Evolutionary conservation across 2,888 invertebrate species (phyloP), one percentile per base, ranked within the genome.

Genomic region (Drosophila sordidula): DNA sequence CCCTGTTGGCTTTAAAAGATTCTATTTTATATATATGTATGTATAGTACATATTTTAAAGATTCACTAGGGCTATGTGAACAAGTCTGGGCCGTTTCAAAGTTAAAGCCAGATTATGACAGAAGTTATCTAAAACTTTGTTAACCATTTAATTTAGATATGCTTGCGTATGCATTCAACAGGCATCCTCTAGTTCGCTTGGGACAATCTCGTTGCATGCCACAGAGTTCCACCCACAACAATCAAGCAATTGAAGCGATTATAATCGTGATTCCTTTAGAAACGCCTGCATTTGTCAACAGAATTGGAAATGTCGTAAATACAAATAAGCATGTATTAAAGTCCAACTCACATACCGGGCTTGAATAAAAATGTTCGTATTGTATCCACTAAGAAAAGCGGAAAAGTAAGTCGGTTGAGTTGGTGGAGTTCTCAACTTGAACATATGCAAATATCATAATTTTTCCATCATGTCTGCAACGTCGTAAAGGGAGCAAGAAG

Each of bases 401-500:
- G 49, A 22, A 14, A 22, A 14, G 14, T 6, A 12, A 18, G 6
- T 18, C 39, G 26, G 26, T 6, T 32, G 50, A 38, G 44, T 55
- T 75, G 8, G 32, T 51, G 52, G 39, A 58, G 65, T 45, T 75
- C 64, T 67, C 75, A 74, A 78, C 83, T 80, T 83, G 78, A 86
- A 62, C 70, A 72, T 87, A 87, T 81, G 80, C 80, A 84, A 87
- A 87, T 85, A 84, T 81, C 75, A 85, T 85, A 82, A 85, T 87
- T 85, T 71, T 62, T 47, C 64, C 66, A 68, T 70, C 82, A 61
- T 77, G 75, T 74, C 72, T 79, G 68, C 77, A 78, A 65, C 67
- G 70, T 71, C 58, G 52, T 75, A 70, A 76, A 70, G 58, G 61
- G 64, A 47, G 54, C 70, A 59, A 50, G 66, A 44, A 66, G 59